Evolutionary conservation across 2,113 vertebrate genomes (phyloP).

Genomic region (Oryzias woworae): DNA sequence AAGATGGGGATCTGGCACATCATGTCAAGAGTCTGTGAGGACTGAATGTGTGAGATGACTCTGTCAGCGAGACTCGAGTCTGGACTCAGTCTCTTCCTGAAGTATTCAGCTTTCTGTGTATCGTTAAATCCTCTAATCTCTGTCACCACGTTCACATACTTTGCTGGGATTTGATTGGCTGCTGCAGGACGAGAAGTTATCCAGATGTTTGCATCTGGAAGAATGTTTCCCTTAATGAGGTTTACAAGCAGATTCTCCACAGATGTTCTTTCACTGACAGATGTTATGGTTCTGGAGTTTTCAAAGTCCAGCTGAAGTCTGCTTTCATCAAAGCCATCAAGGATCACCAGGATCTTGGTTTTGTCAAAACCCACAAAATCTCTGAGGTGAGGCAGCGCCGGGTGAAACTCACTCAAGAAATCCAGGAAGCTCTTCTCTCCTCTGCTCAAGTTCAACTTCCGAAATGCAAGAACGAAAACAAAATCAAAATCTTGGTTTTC

Average conservation of each 20-base stretch:
- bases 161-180: constrained; percentile 46
- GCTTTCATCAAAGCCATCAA: constrained; percentile 65
- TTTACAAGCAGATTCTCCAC: constrained; percentile 32
- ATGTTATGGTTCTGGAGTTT: not conserved
- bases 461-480: constrained; percentile 51
- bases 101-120: constrained; percentile 54
- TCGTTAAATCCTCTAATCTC: constrained; percentile 58
- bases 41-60: constrained; percentile 41
- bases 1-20: constrained; percentile 67
- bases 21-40: constrained; percentile 40
- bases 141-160: constrained; percentile 33
- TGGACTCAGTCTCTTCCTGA: constrained; percentile 22
- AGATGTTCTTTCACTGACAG: constrained; percentile 21
- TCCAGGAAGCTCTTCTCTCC: constrained; percentile 19
- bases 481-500: constrained; percentile 33
- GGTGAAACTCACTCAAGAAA: constrained; percentile 42
- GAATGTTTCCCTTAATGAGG: constrained; percentile 54
- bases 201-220: constrained; percentile 43
- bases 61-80: rapidly evolving
- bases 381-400: not conserved
- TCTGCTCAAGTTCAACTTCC: constrained; percentile 38
- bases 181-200: constrained; percentile 49
- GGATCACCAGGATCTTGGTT: constrained; percentile 28
- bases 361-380: not conserved
- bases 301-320: constrained; percentile 38